Evolutionary conservation across 2,888 invertebrate genomes (phyloP), one percentile per base, ranked within the genome.

Genomic region (Drosophila neotestacea): DNA sequence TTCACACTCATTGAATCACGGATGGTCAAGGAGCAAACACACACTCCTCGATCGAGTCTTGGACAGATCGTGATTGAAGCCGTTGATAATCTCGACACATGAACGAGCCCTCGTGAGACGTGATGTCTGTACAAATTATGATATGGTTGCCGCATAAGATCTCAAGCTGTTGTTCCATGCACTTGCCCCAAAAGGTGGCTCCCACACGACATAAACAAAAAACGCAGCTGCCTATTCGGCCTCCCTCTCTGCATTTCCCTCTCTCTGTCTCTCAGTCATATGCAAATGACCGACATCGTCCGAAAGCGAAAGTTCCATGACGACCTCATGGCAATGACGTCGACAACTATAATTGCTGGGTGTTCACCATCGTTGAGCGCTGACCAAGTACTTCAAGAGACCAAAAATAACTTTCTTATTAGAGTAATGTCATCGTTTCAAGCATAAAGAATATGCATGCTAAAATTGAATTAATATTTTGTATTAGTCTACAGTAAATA

Each of bases 251-350:
- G 30, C 28, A 6, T 32, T 32, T 32, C 32, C 7, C 32, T 6
- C 32, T 32, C 32, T 6, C 7, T 22, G 34, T 47, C 58, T 66
- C 47, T 41, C 56, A 66, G 69, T 73, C 77, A 73, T 77, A 86
- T 83, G 85, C 74, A 85, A 87, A 86, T 85, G 85, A 72, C 70
- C 72, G 64, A 66, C 69, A 66, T 62, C 41, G 75, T 52, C 70
- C 61, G 83, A 85, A 81, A 87, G 85, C 87, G 85, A 85, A 85
- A 85, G 85, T 85, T 85, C 68, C 74, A 71, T 68, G 79, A 79
- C 75, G 61, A 65, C 67, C 72, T 74, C 74, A 68, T 73, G 56
- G 76, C 69, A 69, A 55, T 78, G 77, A 78, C 78, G 76, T 73
- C 58, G 73, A 27, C 75, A 60, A 50, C 73, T 46, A 61, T 74